Evolutionary conservation across 2,797 vertebrate genomes (phyloP).

Genomic region (Sebastes melanostomus): DNA sequence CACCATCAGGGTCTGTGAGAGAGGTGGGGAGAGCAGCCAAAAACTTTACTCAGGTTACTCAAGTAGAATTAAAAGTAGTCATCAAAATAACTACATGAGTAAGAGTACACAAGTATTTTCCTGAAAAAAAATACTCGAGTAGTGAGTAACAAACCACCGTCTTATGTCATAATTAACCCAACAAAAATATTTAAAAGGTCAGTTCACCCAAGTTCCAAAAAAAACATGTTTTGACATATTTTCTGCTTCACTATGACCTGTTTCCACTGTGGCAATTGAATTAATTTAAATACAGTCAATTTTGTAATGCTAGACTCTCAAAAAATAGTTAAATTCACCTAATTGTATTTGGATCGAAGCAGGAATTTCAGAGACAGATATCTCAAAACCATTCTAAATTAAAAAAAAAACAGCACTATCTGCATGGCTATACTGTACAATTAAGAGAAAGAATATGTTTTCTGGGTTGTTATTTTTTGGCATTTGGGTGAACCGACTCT

Average conservation of each 20-base stretch:
- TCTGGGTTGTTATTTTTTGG: no score
- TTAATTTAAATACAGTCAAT: not conserved
- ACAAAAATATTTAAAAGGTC: not conserved
- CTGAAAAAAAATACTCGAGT: not conserved
- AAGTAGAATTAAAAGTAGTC: not conserved
- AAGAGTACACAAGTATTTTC: not conserved
- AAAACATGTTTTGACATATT: not conserved
- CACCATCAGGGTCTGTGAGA: slow-evolving; percentile 36
- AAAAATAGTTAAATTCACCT: no score
- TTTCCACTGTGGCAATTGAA: not conserved
- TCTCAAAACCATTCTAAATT: no score
- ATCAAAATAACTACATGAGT: not conserved
- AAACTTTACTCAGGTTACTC: not conserved
- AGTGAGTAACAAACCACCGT: fast-evolving
- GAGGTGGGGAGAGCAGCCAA: not conserved
- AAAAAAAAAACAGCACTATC: no score
- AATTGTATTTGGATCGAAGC: no score
- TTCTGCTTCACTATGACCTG: not conserved
- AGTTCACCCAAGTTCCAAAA: not conserved
- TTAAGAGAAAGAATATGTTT: no score
- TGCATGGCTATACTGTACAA: no score
- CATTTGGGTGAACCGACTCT: fast-evolving
- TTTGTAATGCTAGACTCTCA: not conserved
- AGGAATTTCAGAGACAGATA: no score
- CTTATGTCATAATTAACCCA: not conserved